phyloP scores from a whole-genome alignment of 2,888 invertebrate genomes.

The Apodemia zela region DNA sequence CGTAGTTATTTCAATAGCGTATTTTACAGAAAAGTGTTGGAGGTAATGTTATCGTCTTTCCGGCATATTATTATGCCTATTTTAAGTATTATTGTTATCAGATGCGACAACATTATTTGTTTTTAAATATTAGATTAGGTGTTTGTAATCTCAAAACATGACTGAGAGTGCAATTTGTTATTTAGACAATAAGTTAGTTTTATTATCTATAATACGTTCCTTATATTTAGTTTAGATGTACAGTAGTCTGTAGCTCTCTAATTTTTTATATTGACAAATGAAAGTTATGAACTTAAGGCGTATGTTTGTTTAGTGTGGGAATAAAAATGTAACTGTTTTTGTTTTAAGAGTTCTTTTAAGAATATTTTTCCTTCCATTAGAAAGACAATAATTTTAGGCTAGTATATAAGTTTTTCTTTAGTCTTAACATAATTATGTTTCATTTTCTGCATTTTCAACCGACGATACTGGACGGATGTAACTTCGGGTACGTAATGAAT shows the following conservation, averaged over 20 bases:
- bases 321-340: not conserved
- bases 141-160: not conserved
- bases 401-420: not conserved
- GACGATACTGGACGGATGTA: no score
- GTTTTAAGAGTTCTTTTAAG: conserved; percentile 3
- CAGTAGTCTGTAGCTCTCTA: not conserved
- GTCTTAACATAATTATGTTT: not conserved
- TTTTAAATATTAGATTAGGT: not conserved
- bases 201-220: not conserved
- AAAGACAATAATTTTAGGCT: conserved; percentile 5
- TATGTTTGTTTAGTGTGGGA: conserved; percentile 3
- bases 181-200: not conserved
- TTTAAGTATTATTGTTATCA: not conserved
- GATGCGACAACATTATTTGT: not conserved
- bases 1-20: not conserved
- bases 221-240: not conserved
- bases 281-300: not conserved
- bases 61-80: not conserved
- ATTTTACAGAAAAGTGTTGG: not conserved
- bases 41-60: not conserved
- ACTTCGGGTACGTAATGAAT: no score
- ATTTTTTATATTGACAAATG: not conserved
- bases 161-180: not conserved
- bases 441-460: no score
- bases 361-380: not conserved